These are phyloP conservation scores for Drosophila paramelanica DNA, from an alignment of 2,888 invertebrate species.

Conservation along the genomic window DNA sequence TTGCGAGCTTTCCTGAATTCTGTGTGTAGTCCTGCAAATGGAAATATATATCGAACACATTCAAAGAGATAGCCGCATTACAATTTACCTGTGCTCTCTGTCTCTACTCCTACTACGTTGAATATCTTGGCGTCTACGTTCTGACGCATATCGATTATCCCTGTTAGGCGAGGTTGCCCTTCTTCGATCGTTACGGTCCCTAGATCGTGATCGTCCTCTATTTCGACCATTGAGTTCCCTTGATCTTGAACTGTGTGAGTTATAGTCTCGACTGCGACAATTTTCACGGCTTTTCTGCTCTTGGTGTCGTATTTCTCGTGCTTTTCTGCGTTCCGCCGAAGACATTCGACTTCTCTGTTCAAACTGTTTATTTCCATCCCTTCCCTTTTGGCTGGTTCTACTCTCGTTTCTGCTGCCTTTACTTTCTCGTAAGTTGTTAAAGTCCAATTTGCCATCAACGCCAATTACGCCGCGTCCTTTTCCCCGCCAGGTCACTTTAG, in stretches of 20 bases:
- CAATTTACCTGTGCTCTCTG: conserved; percentile 43
- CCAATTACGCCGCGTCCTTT: conserved; percentile 91
- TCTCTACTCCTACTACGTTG: conserved; percentile 29
- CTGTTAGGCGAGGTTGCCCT: conserved; percentile 25
- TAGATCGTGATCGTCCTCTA: conserved; percentile 24
- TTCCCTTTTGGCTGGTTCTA: conserved; percentile 3
- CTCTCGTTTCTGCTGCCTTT: conserved; percentile 20
- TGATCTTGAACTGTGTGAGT: conserved; percentile 32
- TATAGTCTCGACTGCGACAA: conserved; percentile 11
- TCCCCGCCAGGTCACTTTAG: conserved; percentile 96
- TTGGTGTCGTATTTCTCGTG: conserved; percentile 72
- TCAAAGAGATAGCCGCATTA: neutral
- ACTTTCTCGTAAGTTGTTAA: conserved; percentile 71
- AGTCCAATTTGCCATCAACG: conserved; percentile 71
- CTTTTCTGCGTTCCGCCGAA: conserved; percentile 64
- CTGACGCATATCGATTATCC: conserved; percentile 30
- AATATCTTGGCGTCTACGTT: conserved; percentile 21
- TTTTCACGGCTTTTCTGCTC: conserved; percentile 52
- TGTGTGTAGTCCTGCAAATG: conserved; percentile 4
- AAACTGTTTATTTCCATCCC: conserved; percentile 1
- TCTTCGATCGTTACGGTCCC: conserved; percentile 16
- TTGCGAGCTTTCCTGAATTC: conserved; percentile 12
- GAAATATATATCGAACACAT: neutral
- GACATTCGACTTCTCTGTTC: conserved; percentile 32
- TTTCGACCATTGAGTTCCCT: conserved; percentile 28